Conservation (phyloP, 2,113 vertebrate species). For the Sinocyclocheilus grahami region DNA sequence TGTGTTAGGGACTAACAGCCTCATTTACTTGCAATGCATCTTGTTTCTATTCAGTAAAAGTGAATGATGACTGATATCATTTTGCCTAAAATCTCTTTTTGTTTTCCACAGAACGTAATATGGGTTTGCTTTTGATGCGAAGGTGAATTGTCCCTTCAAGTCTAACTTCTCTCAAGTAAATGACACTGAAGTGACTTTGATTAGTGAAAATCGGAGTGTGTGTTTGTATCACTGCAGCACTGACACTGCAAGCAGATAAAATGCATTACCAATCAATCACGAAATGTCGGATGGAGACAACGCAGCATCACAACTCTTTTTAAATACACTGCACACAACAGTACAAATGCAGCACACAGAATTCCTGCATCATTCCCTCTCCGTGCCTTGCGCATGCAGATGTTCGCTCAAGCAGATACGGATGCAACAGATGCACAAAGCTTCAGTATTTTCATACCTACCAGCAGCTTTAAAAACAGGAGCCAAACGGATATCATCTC, state of each 20-base stretch:
- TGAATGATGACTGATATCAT: neutral
- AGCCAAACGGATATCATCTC: constrained; percentile 67
- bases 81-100: neutral
- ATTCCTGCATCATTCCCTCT: constrained; percentile 15
- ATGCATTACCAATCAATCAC: neutral
- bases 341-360: constrained; percentile 17
- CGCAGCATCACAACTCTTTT: neutral
- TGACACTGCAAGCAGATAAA: neutral
- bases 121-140: neutral
- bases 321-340: neutral
- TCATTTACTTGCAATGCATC: neutral
- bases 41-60: neutral
- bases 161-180: neutral
- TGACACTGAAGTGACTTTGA: neutral
- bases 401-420: neutral
- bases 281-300: neutral
- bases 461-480: constrained; percentile 63
- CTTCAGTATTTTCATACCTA: constrained; percentile 53
- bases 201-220: neutral
- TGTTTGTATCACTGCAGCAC: neutral
- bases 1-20: neutral
- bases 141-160: neutral
- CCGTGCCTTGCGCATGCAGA: constrained; percentile 31
- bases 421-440: constrained; percentile 43
- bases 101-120: neutral